Base-by-base conservation (phyloP, 2,888 invertebrate genomes). In the Branchellion lobata region DNA sequence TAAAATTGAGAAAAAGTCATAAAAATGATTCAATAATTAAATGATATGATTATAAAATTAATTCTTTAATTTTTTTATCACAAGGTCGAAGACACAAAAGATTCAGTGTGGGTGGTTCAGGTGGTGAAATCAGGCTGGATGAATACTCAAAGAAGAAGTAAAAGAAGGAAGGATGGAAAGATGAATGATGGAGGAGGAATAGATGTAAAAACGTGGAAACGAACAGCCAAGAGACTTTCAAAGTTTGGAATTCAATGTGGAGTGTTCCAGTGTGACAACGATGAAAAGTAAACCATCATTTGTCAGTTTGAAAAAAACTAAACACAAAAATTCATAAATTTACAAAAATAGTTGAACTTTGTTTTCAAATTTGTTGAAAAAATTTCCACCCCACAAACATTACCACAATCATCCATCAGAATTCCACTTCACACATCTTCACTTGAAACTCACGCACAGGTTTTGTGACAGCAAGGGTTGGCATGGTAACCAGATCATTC, bases 61-160 rank as follows among this genome's bases (percentile, higher is more conserved):
- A n/a, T n/a, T n/a, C n/a, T n/a, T n/a, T n/a, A n/a, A n/a, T n/a
- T n/a, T n/a, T n/a, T n/a, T n/a, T n/a, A n/a, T n/a, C n/a, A n/a
- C 5, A 18, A 57, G 61, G 89, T 90, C 5, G 89, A 90, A 83
- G 90, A 90, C 83, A 88, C 89, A 31, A 89, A 90, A 84, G 90
- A 90, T 84, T 89, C 89, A 82, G 88, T 89, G 14, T 90, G 90
- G 90, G 84, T 90, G 57, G 88, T 90, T 1, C 89, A 89, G 84
- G 88, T 82, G 5, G 57, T 78, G 33, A 21, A 57, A 24, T 53
- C 36, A 36, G 40, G 33, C 14, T 61, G 21, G n/a, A 57, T 8
- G 21, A 57, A 57, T 8, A n/a, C 3, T 14, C 3, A n/a, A 18
- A 57, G 61, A 57, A 57, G 61, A 24, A 14, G 8, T 40, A 40